Percentiles rank a stretch among this genome's conserved stretches.
phyloP scores from a whole-genome alignment of 2,888 invertebrate genomes.

The Nomada fabriciana region DNA sequence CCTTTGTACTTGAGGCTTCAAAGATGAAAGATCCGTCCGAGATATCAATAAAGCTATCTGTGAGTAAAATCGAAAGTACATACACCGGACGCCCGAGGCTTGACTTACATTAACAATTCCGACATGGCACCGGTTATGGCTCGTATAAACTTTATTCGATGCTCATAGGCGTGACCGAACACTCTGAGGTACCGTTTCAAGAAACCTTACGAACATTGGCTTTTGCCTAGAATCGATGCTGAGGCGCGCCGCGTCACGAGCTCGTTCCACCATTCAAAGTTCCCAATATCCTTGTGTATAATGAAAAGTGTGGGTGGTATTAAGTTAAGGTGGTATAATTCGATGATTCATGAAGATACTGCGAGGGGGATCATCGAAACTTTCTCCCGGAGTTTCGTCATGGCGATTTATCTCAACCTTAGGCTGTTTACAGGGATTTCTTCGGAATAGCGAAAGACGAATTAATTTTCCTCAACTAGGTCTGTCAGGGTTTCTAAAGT shows the following conservation, averaged over 20 bases:
- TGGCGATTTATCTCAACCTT: neutral
- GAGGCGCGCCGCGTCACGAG: neutral
- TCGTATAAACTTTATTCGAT: conserved; percentile 41
- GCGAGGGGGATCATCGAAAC: conserved; percentile 5
- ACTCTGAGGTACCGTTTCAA: conserved; percentile 8
- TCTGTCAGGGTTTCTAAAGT: too few relatives aligned
- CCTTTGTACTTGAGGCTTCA: neutral
- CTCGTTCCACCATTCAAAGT: neutral
- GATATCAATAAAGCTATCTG: conserved; percentile 37
- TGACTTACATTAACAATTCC: conserved; percentile 46
- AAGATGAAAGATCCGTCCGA: neutral
- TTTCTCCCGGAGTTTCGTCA: conserved; percentile 15
- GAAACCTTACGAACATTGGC: neutral
- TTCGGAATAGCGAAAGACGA: too few relatives aligned
- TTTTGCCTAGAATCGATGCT: neutral
- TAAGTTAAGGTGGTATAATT: conserved; percentile 11
- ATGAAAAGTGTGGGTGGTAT: conserved; percentile 4
- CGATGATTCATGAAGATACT: conserved; percentile 21
- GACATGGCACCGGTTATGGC: conserved; percentile 48
- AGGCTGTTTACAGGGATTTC: too few relatives aligned
- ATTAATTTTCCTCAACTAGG: too few relatives aligned
- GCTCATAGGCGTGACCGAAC: conserved; percentile 39
- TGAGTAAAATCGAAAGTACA: conserved; percentile 44
- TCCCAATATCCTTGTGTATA: neutral
- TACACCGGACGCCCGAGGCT: conserved; percentile 16